Percentiles rank a stretch among this genome's conserved stretches.
Evolutionary conservation across 2,797 vertebrate genomes (phyloP).

Genomic region (Peromyscus eremicus): DNA sequence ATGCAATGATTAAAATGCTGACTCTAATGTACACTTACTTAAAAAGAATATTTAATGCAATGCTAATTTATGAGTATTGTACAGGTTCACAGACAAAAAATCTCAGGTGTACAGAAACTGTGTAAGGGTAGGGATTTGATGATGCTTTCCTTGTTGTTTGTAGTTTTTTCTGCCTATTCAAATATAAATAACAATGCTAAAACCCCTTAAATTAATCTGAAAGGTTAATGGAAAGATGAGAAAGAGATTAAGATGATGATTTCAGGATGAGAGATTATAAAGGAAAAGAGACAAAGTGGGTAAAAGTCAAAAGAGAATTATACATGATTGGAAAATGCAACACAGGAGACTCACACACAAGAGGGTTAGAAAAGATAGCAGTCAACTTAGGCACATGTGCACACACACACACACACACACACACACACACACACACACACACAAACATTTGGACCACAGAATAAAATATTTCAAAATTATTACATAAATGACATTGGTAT

Average conservation of each 20-base stretch:
- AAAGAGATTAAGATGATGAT: conserved; percentile 32
- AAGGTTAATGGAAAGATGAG: conserved; percentile 11
- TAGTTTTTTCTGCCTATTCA: background rate
- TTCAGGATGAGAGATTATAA: conserved; percentile 3
- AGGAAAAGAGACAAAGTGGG: background rate
- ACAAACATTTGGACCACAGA: background rate
- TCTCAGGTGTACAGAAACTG: background rate
- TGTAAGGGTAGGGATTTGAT: background rate
- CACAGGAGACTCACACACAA: background rate
- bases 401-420: background rate
- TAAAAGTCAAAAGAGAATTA: background rate
- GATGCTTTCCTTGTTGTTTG: background rate
- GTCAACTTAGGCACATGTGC: background rate
- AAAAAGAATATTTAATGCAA: conserved; percentile 39
- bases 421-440: background rate
- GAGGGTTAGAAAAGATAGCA: background rate
- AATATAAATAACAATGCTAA: background rate
- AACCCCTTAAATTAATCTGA: background rate
- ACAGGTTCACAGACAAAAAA: background rate
- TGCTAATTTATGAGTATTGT: conserved; percentile 30
- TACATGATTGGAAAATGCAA: background rate
- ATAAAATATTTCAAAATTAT: background rate
- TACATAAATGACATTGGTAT: conserved; percentile 10
- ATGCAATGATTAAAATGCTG: background rate
- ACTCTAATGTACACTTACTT: background rate